Evolutionary conservation across 2,797 vertebrate species (phyloP).

Genomic region (Poliocrania exsul): DNA sequence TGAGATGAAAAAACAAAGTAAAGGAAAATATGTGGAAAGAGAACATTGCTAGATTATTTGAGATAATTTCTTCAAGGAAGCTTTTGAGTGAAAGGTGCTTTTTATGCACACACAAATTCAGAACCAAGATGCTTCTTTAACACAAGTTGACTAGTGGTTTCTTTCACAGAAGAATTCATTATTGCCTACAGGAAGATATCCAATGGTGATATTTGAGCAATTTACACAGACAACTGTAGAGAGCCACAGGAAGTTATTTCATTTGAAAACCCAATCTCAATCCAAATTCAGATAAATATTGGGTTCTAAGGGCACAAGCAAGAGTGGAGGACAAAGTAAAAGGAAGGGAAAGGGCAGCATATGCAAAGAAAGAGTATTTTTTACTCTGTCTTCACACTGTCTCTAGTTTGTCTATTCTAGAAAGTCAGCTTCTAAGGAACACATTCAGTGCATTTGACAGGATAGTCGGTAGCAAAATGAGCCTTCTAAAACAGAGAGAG

Average conservation of each 20-base stretch:
- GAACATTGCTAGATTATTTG: not conserved
- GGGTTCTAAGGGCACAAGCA: fast-evolving
- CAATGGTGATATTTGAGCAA: not conserved
- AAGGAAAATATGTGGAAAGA: not conserved
- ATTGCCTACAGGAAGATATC: not conserved
- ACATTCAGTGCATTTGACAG: not conserved
- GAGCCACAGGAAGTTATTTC: not conserved
- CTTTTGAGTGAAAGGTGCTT: not conserved
- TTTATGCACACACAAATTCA: not conserved
- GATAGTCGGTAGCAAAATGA: not conserved
- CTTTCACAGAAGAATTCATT: not conserved
- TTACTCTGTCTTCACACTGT: not conserved
- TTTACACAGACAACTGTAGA: not conserved
- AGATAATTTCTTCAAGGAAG: not conserved
- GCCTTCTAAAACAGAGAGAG: not conserved
- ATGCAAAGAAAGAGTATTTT: not conserved
- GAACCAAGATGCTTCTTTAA: not conserved
- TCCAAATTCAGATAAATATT: not conserved
- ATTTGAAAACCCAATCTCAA: not conserved
- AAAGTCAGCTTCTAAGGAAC: not conserved
- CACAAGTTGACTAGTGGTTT: not conserved
- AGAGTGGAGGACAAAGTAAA: not conserved
- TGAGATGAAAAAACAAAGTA: not conserved
- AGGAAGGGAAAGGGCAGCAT: not conserved
- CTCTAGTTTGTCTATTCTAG: not conserved